Evolutionary conservation across 2,888 invertebrate genomes (phyloP), one percentile per base, ranked within the genome.

Genomic region (Aphrophora alni): DNA sequence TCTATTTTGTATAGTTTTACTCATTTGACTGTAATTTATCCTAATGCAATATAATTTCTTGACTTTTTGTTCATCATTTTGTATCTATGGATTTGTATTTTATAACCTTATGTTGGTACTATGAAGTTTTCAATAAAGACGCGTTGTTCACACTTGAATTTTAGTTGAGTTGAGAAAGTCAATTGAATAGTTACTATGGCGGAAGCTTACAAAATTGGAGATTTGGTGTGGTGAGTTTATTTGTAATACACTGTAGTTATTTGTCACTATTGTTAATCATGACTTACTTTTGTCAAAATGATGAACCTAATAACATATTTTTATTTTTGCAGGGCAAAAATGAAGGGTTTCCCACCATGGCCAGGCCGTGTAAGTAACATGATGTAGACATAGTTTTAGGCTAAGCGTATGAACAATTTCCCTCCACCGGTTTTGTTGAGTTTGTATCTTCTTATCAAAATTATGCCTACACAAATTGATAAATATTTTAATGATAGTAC

Each of bases 331-430:
- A 98, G 98, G 98, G 97, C 98, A 81, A 98, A 97, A 92, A 97
- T 98, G 97, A 98, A 97, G 91, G 96, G 97, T 86, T 98, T 96
- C 91, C 95, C 97, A 85, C 96, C 97, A 84, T 98, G 98, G 98
- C 98, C 98, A 84, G 97, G 97, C 90, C 95, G 96, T 93, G 98
- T 98, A 93, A 95, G 95, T 93, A 80, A 24, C 69, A 17, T 17
- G 26, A 33, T 71, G 28, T 71, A 59, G 3, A 59, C 59, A 21
- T 59, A 59, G 21, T 44, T 44, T 14, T 44, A 59, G 59, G 21
- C 59, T 59, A 59, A 59, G 59, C 59, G 12, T 21, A 21, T 21
- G 44, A n/a, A 59, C 59, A 21, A 21, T 59, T 59, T 59, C 59
- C 59, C 59, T 59, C 59, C 59, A 59, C 59, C n/a, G 21, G 44